phyloP scores from a whole-genome alignment of 2,113 vertebrate species.

The Panurus biarmicus region DNA sequence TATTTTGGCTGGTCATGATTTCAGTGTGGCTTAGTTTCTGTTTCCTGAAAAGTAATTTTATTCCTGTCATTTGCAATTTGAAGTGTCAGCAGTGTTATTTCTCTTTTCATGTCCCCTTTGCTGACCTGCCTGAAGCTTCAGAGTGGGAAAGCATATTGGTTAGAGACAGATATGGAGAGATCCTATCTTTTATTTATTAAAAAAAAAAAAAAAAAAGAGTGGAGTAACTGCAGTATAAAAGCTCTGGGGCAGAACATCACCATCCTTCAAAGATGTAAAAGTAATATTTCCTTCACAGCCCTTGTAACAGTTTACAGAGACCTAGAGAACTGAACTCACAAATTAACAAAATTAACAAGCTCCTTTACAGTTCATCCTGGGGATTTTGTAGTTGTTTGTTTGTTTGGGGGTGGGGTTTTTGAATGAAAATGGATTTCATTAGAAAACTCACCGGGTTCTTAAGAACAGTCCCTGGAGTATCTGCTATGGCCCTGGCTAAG shows the following conservation, averaged over 20 bases:
- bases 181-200: background rate
- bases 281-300: background rate
- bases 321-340: background rate
- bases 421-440: background rate
- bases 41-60: conserved; percentile 5
- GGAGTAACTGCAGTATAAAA: background rate
- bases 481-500: background rate
- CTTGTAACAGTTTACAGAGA: background rate
- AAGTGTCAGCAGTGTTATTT: background rate
- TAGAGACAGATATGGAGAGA: background rate
- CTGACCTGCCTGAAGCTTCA: conserved; percentile 1
- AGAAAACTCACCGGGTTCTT: background rate
- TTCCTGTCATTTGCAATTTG: background rate
- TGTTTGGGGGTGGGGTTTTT: background rate
- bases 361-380: background rate
- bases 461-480: background rate
- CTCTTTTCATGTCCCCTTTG: background rate
- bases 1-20: conserved; percentile 47
- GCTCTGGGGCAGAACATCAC: background rate
- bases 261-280: background rate
- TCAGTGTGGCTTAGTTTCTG: background rate
- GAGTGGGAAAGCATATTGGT: background rate
- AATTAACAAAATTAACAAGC: background rate
- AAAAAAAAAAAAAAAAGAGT: background rate
- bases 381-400: background rate